Base-by-base conservation (phyloP, 2,888 invertebrate genomes). In the Boloria euphrosyne region DNA sequence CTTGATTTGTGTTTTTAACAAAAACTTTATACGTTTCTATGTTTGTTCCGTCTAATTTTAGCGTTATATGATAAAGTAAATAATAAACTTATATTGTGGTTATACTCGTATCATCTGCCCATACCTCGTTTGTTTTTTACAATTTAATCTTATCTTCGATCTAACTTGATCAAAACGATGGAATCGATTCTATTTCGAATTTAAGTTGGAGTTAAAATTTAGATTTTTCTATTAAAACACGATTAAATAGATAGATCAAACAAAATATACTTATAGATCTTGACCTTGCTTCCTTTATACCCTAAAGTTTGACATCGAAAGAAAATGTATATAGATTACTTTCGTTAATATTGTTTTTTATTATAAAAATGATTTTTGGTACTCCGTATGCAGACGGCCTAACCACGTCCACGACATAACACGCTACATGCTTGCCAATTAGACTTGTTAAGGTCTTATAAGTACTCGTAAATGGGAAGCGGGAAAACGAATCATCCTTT, bases 401-500 rank as follows among this genome's bases (percentile, higher is more conserved):
- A 22, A 50, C 38, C 5, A 22, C 13, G 46, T 16, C 7, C 52
- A n/a, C 10, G 44, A 51, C 18, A 47, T 46, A 18, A 13, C 44
- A 61, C 66, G 58, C 46, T 10, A n/a, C 49, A 18, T 63, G 68
- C 27, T 10, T 69, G 31, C 22, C 67, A 72, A 73, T 67, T 65
- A 71, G 38, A 46, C 46, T 54, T 49, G 31, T 64, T 70, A 68
- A 71, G 71, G 70, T 59, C 70, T 64, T 57, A 18, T 10, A 53
- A 58, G 7, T 38, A 38, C 31, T 51, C 49, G 27, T 49, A 64
- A 69, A 65, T 58, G 62, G 73, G 74, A 72, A 74, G 71, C 55
- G 67, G 74, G 74, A 73, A 74, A 74, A 61, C 50, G 57, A 44
- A 46, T n/a, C 46, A 53, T 59, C 44, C 53, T 57, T 66, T 63